These are phyloP conservation scores for Epicampocera succincta DNA, from an alignment of 2,888 invertebrate genomes.

Conservation along the genomic window DNA sequence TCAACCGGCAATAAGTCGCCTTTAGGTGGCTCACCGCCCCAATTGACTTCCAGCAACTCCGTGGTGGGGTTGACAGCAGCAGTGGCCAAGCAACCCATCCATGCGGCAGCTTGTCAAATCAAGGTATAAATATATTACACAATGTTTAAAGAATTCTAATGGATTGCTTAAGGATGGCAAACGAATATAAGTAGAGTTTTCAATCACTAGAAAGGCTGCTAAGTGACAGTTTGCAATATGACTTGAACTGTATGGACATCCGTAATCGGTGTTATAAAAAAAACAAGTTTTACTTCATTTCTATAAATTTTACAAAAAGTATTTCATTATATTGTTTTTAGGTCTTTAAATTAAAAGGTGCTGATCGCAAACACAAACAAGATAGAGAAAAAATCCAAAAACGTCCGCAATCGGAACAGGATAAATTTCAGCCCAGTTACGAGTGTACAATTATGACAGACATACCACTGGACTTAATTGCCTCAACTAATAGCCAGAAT, in stretches of 20 bases:
- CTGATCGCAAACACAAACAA: slow-evolving; percentile 98
- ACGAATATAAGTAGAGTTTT: no score
- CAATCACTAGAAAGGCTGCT: no score
- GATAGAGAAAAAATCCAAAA: slow-evolving; percentile 97
- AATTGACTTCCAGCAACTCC: slow-evolving; percentile 72
- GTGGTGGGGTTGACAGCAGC: slow-evolving; percentile 71
- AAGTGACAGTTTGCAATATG: no score
- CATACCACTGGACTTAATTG: slow-evolving; percentile 84
- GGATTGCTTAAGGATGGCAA: no score
- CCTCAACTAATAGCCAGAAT: slow-evolving; percentile 71
- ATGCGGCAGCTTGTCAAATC: slow-evolving; percentile 97
- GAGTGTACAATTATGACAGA: slow-evolving; percentile 96
- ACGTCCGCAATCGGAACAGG: slow-evolving; percentile 90
- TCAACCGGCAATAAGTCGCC: slow-evolving; percentile 62
- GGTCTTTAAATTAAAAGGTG: slow-evolving; percentile 95
- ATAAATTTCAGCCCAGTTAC: slow-evolving; percentile 97
- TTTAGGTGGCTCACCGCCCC: slow-evolving; percentile 63
- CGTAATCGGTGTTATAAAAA: no score
- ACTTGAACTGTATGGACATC: no score
- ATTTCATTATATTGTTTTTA: no score
- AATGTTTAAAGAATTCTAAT: no score
- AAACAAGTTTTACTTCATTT: no score
- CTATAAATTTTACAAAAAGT: no score
- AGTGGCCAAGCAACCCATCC: slow-evolving; percentile 85
- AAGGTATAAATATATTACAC: slow-evolving; percentile 86